Percentiles rank a stretch among this genome's conserved stretches.
These are phyloP conservation scores for Heterodera filipjevi DNA, from an alignment of 2,888 invertebrate genomes.

Conservation along the genomic window DNA sequence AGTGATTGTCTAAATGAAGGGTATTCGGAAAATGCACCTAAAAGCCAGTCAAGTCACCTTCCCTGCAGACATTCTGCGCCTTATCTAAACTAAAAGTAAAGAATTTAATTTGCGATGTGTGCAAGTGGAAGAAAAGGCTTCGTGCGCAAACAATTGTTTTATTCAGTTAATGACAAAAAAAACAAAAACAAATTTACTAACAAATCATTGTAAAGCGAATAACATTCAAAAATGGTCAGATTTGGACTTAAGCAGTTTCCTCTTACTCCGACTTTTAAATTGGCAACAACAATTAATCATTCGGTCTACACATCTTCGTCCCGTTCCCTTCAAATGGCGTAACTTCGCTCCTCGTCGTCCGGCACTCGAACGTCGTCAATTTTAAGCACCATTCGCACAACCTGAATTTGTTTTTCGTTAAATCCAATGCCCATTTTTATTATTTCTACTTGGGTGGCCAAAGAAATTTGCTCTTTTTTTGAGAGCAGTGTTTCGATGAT, in stretches of 20 bases:
- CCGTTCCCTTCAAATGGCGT: constrained; percentile 32
- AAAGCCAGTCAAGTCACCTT: constrained; percentile 10
- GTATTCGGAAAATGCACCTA: background rate
- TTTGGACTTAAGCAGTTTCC: constrained; percentile 67
- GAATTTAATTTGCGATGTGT: background rate
- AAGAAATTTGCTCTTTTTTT: constrained; percentile 92
- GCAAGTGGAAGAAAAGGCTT: too few relatives aligned
- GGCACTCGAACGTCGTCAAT: constrained; percentile 89
- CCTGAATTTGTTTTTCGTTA: constrained; percentile 53
- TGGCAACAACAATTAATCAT: background rate
- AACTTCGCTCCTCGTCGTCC: constrained; percentile 63
- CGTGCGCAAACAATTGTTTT: background rate
- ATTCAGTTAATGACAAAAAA: background rate
- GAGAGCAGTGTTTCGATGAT: constrained; percentile 95
- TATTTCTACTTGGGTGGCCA: constrained; percentile 81
- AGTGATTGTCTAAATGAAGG: constrained; percentile 24
- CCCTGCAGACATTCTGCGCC: constrained; percentile 33
- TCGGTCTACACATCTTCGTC: background rate
- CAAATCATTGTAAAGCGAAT: background rate
- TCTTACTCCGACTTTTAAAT: background rate
- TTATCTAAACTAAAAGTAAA: background rate
- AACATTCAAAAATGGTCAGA: background rate
- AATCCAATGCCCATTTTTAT: background rate
- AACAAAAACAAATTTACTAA: background rate
- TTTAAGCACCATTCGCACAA: constrained; percentile 99